A percentile compares a stretch with the other conserved stretches of the same genome.
Conservation (phyloP, 2,888 invertebrate species). For the Cheiracanthium punctorium region DNA sequence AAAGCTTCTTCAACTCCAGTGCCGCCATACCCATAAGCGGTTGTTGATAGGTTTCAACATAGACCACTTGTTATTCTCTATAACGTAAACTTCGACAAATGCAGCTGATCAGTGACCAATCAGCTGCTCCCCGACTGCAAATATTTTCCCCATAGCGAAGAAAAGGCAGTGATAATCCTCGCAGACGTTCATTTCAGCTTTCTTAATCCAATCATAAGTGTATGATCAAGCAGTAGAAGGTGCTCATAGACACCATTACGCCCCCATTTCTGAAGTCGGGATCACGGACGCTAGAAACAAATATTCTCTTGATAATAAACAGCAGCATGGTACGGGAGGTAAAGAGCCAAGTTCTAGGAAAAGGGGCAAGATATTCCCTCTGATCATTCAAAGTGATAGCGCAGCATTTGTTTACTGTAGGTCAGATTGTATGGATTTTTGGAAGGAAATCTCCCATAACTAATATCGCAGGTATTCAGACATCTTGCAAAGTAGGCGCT, state of each 20-base stretch:
- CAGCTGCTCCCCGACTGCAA: constrained; percentile 55
- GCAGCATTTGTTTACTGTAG: constrained; percentile 45
- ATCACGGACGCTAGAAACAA: constrained; percentile 62
- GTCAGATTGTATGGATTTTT: constrained; percentile 50
- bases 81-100: constrained; percentile 54
- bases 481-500: constrained; percentile 43
- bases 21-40: constrained; percentile 63
- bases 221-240: constrained; percentile 41
- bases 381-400: constrained; percentile 54
- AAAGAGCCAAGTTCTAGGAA: constrained; percentile 60
- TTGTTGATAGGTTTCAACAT: constrained; percentile 24
- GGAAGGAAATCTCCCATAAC: constrained; percentile 54
- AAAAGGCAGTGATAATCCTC: constrained; percentile 46
- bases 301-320: constrained; percentile 44
- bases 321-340: constrained; percentile 67
- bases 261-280: constrained; percentile 56
- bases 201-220: constrained; percentile 56
- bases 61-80: constrained; percentile 48
- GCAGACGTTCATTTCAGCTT: constrained; percentile 42
- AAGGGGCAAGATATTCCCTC: constrained; percentile 53
- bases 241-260: constrained; percentile 53
- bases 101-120: constrained; percentile 49
- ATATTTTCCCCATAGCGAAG: constrained; percentile 25
- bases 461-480: constrained; percentile 51
- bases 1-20: constrained; percentile 22